Evolutionary conservation across 2,888 invertebrate genomes (phyloP).

Genomic region (Chymomyza fuscimana): DNA sequence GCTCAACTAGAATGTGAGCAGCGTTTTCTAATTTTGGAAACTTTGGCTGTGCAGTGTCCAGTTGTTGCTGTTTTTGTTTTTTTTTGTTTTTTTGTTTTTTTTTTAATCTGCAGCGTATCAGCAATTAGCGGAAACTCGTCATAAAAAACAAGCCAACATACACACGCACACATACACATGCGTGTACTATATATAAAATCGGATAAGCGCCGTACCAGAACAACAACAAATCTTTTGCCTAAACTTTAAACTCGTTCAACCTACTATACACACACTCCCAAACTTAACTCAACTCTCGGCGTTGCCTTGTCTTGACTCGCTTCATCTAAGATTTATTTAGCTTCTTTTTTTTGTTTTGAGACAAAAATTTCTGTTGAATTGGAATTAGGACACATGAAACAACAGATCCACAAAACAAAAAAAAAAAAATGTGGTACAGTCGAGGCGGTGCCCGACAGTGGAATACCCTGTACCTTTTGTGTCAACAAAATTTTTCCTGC

Average conservation of each 20-base stretch:
- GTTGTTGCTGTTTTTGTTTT: conserved; percentile 22
- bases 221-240: conserved; percentile 15
- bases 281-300: too few species aligned
- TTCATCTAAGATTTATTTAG: conserved; percentile 70
- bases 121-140: conserved; percentile 75
- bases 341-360: conserved; percentile 47
- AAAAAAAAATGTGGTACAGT: too few species aligned
- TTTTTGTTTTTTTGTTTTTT: not conserved
- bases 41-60: not conserved
- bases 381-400: conserved; percentile 69
- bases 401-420: conserved; percentile 43
- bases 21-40: not conserved
- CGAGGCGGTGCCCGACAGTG: too few species aligned
- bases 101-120: conserved; percentile 73
- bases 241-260: conserved; percentile 59
- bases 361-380: conserved; percentile 73
- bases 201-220: conserved; percentile 63
- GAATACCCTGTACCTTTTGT: too few species aligned
- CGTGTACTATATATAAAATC: conserved; percentile 48
- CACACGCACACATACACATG: conserved; percentile 21
- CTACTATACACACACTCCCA: not conserved
- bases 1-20: too few species aligned
- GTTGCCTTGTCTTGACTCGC: conserved; percentile 31
- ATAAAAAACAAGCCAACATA: conserved; percentile 61
- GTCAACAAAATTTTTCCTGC: too few species aligned